Evolutionary conservation across 1,140 invertebrate genomes (phyloP), one percentile per base, ranked within the genome.

Genomic region (Halotydeus destructor): DNA sequence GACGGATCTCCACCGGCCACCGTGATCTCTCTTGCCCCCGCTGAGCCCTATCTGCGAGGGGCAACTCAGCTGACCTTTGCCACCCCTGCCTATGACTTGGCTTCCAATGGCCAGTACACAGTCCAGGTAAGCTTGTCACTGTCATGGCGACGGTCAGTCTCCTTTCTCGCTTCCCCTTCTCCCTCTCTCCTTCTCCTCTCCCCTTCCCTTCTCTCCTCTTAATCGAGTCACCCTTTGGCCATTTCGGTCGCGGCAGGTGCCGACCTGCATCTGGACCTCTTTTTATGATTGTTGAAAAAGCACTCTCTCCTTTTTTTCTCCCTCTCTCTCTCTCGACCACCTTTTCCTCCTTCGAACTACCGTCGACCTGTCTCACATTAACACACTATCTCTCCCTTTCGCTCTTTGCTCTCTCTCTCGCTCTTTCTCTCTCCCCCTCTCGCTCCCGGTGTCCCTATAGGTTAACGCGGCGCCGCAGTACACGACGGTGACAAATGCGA

Each of bases 21-120:
- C 12, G 46, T 47, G 1, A 47, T 47, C 12, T 44, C 41, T 5
- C 22, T 47, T 12, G 46, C 46, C 16, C 46, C 46, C 6, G 41
- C 41, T 22, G 41, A 47, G 27, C 46, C 46, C 3, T 47, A 47
- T 40, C 46, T 37, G 22, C 33, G 33, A 14, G 30, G 11, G 12
- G n/a, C 41, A 21, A 47, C 45, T 16, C 45, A 47, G 37, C 28
- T 47, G 11, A 47, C 46, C 16, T 47, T 47, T 44, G 45, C 45
- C 9, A 27, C 46, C n/a, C 37, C 46, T 23, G 18, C 46, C 4
- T 47, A 47, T 33, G 46, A 47, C 27, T 28, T 47, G 6, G 22
- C 44, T 11, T 26, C 33, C 12, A 35, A 11, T 27, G 42, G 41
- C 24, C 43, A 45, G 18, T 47, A 47, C 35, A 38, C 46, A n/a